Percentiles rank a stretch among this genome's conserved stretches.
Evolutionary conservation across 2,888 invertebrate species (phyloP).

Genomic region (Cinara cedri): DNA sequence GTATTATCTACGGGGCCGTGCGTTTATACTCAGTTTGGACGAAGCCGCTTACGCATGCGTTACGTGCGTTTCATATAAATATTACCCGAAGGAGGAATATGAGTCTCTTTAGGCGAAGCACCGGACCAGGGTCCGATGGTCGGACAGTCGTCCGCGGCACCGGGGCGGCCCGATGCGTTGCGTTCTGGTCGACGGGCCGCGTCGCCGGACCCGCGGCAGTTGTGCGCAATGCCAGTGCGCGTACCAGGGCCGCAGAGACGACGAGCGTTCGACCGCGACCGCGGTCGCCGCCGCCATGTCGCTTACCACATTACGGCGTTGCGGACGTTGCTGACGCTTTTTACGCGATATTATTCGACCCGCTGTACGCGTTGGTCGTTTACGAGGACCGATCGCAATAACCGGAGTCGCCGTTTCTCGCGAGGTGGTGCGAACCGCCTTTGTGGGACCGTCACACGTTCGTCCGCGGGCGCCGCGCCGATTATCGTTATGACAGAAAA

Average conservation of each 20-base stretch:
- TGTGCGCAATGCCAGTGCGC: slow-evolving; percentile 30
- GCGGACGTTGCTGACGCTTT: neutral
- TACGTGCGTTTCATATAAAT: too few relatives aligned
- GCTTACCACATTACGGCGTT: neutral
- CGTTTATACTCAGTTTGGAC: too few relatives aligned
- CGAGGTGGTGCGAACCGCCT: too few relatives aligned
- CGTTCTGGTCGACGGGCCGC: neutral
- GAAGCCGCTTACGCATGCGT: too few relatives aligned
- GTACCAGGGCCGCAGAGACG: slow-evolving; percentile 24
- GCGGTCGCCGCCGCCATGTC: neutral
- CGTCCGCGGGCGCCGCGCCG: too few relatives aligned
- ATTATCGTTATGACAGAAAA: too few relatives aligned
- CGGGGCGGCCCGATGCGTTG: neutral
- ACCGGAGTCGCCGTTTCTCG: too few relatives aligned
- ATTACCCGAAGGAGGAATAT: too few relatives aligned
- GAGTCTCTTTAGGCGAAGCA: slow-evolving; percentile 33
- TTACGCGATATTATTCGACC: neutral
- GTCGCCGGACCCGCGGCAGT: slow-evolving; percentile 19
- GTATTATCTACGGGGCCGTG: too few relatives aligned
- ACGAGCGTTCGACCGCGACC: neutral
- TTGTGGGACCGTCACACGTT: too few relatives aligned
- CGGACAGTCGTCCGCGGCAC: neutral
- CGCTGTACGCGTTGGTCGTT: too few relatives aligned
- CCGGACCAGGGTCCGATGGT: slow-evolving; percentile 15
- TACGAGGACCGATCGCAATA: too few relatives aligned